phyloP scores from a whole-genome alignment of 1,140 invertebrate genomes.

The Achroia grisella region DNA sequence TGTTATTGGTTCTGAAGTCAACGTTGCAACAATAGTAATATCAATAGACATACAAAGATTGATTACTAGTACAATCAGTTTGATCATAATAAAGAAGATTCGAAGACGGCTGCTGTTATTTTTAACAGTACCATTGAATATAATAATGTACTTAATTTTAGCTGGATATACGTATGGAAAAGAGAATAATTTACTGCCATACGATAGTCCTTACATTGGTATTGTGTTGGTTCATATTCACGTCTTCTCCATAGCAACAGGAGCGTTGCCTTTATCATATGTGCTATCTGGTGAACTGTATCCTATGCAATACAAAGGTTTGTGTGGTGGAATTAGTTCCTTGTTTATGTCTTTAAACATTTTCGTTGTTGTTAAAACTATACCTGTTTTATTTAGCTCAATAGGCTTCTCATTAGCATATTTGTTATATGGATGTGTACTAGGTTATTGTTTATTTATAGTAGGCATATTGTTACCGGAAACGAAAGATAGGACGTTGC shows the following conservation, averaged over 20 bases:
- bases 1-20: constrained; percentile 11
- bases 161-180: constrained; percentile 8
- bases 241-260: constrained; percentile 8
- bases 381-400: neutral
- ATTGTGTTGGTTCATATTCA: constrained; percentile 10
- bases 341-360: neutral
- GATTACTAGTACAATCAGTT: constrained; percentile 19
- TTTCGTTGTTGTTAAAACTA: neutral
- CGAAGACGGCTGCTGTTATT: constrained; percentile 21
- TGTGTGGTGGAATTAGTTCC: neutral
- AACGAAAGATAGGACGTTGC: constrained; percentile 7
- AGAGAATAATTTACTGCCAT: constrained; percentile 1
- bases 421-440: neutral
- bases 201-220: constrained; percentile 11
- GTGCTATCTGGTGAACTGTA: constrained; percentile 16
- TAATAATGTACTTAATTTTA: constrained; percentile 3
- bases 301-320: constrained; percentile 11
- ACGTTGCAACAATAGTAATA: constrained; percentile 6
- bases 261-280: constrained; percentile 1
- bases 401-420: neutral
- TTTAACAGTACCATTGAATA: constrained; percentile 8
- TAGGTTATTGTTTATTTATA: constrained; percentile 1
- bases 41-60: constrained; percentile 21
- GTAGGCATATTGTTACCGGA: neutral
- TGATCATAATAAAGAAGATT: constrained; percentile 22